Evolutionary conservation across 2,888 invertebrate genomes (phyloP), one percentile per base, ranked within the genome.

Genomic region (Eupithecia pulchellata): DNA sequence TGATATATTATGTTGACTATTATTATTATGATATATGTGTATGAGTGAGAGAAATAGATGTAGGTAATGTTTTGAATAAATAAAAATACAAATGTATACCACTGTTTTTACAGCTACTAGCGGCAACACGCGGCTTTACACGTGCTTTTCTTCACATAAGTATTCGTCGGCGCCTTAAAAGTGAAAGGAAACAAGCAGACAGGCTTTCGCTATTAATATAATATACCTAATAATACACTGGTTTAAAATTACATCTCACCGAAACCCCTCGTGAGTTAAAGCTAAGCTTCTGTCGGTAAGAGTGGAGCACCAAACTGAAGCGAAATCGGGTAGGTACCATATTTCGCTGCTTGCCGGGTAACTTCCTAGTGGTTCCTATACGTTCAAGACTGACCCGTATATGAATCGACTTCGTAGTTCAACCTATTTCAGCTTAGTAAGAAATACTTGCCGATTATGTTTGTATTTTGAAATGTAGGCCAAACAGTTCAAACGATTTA

Each of bases 151-250:
- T 47, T 47, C 9, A 47, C 20, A 17, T n/a, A n/a, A 42, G 4
- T 5, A 39, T 39, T 39, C 39, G 39, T 39, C 39, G 14, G 13
- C 36, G 14, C 17, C 39, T n/a, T 39, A 17, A 4, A 17, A 17
- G 42, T n/a, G n/a, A 42, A n/a, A 42, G 17, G n/a, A n/a, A n/a
- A 42, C n/a, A 42, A 42, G 42, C 42, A 42, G 42, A 39, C 39
- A 17, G 14, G 4, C 39, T 39, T 39, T 17, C 17, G 17, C 17
- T 39, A 17, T 39, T 39, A 39, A 17, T 17, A 17, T 1, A 2
- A 4, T 4, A n/a, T n/a, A n/a, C n/a, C 4, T 2, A 2, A n/a
- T 42, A n/a, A 42, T 42, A 42, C 13, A 42, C n/a, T 6, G 8
- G 42, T n/a, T 42, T 5, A 32, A n/a, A n/a, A 42, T n/a, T 6